A percentile compares a stretch with the other conserved stretches of the same genome.
Conservation (phyloP, 1,140 invertebrate species). For the Portunus trituberculatus region DNA sequence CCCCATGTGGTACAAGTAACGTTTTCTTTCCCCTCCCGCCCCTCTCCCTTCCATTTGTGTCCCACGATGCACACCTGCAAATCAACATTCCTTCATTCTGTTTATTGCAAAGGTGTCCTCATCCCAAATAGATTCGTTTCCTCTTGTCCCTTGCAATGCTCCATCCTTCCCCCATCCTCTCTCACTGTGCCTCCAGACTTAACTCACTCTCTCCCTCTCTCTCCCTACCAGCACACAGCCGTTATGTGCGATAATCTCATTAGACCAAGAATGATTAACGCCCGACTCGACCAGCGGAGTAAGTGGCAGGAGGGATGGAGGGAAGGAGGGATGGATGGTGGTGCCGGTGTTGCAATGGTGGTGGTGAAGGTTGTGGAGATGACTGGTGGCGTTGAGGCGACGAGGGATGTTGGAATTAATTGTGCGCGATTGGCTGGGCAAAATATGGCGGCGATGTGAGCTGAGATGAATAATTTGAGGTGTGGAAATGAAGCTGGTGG, state of each 20-base stretch:
- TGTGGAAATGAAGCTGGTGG: not conserved
- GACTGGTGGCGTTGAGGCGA: constrained; percentile 6
- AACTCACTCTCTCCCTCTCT: not conserved
- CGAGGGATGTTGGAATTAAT: not conserved
- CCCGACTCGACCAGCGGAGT: not conserved
- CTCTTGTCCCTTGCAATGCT: not conserved
- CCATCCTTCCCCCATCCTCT: not conserved
- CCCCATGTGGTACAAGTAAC: not conserved
- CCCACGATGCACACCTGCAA: not conserved
- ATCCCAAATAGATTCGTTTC: not conserved
- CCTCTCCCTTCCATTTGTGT: not conserved
- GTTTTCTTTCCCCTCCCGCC: not conserved
- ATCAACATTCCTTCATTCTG: not conserved
- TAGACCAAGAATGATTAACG: constrained; percentile 1
- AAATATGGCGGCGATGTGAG: not conserved
- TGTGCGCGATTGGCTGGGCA: not conserved
- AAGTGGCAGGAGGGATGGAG: not conserved
- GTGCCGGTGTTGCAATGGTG: not conserved
- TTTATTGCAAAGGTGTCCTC: not conserved
- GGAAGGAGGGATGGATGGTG: not conserved
- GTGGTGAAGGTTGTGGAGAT: not conserved
- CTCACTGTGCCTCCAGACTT: not conserved
- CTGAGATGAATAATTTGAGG: not conserved
- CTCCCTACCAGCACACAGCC: not conserved
- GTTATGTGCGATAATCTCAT: constrained; percentile 5